A percentile compares a stretch with the other conserved stretches of the same genome.
phyloP scores from a whole-genome alignment of 1,140 invertebrate species.

The Heliconius melpomene region DNA sequence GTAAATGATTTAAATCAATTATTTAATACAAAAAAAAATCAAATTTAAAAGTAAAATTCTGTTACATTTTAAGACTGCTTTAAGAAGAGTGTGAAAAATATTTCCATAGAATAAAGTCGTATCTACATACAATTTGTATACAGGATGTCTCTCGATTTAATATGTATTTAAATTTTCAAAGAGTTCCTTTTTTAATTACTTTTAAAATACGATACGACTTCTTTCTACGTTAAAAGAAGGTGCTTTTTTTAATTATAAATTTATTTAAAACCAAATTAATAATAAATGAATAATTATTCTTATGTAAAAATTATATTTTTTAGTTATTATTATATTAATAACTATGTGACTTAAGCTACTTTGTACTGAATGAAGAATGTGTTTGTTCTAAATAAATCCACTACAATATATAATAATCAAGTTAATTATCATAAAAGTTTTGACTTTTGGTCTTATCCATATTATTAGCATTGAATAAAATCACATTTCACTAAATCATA shows the following conservation, averaged over 20 bases:
- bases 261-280: not conserved
- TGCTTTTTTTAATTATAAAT: conserved; percentile 10
- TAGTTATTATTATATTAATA: not conserved
- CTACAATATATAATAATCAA: not conserved
- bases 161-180: conserved; percentile 11
- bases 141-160: conserved; percentile 1
- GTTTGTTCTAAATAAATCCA: not conserved
- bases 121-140: not conserved
- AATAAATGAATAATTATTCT: not conserved
- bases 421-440: not conserved
- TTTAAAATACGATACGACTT: conserved; percentile 1
- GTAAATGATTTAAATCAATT: not conserved
- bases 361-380: too few relatives aligned
- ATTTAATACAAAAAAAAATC: not conserved
- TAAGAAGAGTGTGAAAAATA: not conserved
- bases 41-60: too few relatives aligned
- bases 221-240: not conserved
- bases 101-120: conserved; percentile 2
- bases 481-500: not conserved
- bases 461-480: not conserved
- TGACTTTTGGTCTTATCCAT: not conserved
- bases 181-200: not conserved
- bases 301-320: not conserved
- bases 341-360: not conserved
- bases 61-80: too few relatives aligned